These are phyloP conservation scores for Pholis gunnellus DNA, from an alignment of 2,113 vertebrate genomes.

Conservation along the genomic window DNA sequence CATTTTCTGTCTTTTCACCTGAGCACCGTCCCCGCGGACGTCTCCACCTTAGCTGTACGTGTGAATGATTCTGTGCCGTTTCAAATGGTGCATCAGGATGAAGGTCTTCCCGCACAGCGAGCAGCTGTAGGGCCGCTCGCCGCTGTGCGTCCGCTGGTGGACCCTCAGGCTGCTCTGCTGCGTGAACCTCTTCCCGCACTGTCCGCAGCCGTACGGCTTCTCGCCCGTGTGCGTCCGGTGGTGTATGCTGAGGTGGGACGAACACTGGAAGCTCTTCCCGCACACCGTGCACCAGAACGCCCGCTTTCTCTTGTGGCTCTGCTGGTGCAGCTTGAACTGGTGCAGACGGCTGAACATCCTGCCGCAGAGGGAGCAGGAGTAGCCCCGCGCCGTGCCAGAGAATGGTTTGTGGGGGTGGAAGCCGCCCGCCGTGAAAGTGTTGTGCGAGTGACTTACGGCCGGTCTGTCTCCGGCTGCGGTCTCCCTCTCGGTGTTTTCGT, in stretches of 20 bases:
- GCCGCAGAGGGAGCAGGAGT: slow-evolving; percentile 74
- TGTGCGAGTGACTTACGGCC: slow-evolving; percentile 12
- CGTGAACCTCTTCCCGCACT: slow-evolving; percentile 81
- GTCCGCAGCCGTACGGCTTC: slow-evolving; percentile 77
- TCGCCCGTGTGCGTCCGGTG: slow-evolving; percentile 82
- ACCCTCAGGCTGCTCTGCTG: slow-evolving; percentile 83
- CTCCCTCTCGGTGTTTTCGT: slow-evolving; percentile 31
- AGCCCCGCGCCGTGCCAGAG: slow-evolving; percentile 41
- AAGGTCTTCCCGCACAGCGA: slow-evolving; percentile 81
- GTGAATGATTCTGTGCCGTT: slow-evolving; percentile 78
- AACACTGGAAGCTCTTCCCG: slow-evolving; percentile 81
- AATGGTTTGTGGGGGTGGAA: slow-evolving; percentile 41
- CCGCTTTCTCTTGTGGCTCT: slow-evolving; percentile 78
- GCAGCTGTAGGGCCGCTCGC: slow-evolving; percentile 82
- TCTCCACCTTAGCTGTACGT: slow-evolving; percentile 62
- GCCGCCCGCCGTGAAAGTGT: slow-evolving; percentile 28
- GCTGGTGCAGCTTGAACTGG: slow-evolving; percentile 81
- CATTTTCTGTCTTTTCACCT: neutral
- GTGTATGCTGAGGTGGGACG: slow-evolving; percentile 80
- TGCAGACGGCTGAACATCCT: slow-evolving; percentile 75
- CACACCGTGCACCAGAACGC: slow-evolving; percentile 80
- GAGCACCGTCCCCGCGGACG: neutral
- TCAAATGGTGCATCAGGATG: slow-evolving; percentile 81
- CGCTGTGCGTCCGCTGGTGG: slow-evolving; percentile 83
- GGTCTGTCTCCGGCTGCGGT: neutral